Evolutionary conservation across 2,113 vertebrate genomes (phyloP).

Genomic region (Mormoops blainvillei): DNA sequence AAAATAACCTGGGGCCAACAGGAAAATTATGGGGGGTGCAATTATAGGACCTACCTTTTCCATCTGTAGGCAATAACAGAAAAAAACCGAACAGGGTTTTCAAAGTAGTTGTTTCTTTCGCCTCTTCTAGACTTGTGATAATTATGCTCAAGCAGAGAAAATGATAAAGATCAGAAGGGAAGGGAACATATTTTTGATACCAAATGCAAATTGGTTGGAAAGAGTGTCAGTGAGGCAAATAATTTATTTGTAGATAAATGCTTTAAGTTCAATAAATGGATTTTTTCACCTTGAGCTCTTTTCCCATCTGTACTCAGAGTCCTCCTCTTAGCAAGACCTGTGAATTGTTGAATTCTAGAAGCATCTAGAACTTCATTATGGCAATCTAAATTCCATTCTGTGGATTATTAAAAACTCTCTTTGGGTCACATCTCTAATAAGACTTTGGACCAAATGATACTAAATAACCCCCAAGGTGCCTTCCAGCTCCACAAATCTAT

Average conservation of each 20-base stretch:
- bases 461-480: background rate
- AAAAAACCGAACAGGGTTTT: background rate
- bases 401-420: background rate
- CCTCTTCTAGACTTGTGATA: background rate
- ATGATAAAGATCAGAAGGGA: background rate
- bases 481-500: background rate
- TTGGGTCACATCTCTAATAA: background rate
- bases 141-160: background rate
- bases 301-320: background rate
- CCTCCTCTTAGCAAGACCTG: background rate
- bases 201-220: background rate
- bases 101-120: background rate
- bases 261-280: background rate
- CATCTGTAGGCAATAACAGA: background rate
- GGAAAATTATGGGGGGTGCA: background rate
- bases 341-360: background rate
- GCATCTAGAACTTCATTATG: background rate
- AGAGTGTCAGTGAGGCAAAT: background rate
- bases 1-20: background rate
- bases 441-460: background rate
- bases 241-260: background rate
- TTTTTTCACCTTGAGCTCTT: background rate
- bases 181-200: background rate
- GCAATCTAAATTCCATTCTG: background rate
- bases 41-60: background rate